Evolutionary conservation across 2,888 invertebrate genomes (phyloP).

Genomic region (Hyposoter dolosus): DNA sequence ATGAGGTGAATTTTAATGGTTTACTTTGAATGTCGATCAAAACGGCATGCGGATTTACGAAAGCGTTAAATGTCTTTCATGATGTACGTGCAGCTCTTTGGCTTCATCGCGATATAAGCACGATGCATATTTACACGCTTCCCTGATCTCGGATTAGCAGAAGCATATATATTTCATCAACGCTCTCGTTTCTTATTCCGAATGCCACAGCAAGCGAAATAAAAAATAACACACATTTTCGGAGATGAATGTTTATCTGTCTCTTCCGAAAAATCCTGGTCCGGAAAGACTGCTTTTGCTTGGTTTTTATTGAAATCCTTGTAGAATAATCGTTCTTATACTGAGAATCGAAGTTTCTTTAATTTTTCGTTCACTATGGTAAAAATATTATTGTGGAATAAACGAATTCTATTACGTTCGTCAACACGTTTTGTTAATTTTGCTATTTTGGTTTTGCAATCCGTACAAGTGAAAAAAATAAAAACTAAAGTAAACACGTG

Average conservation of each 20-base stretch:
- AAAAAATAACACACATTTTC: neutral
- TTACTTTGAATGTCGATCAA: slow-evolving; percentile 35
- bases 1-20: slow-evolving; percentile 7
- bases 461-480: too few species aligned
- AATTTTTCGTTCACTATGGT: too few species aligned
- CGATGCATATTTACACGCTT: slow-evolving; percentile 4
- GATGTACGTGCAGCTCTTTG: neutral
- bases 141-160: neutral
- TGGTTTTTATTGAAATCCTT: neutral
- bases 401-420: too few species aligned
- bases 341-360: neutral
- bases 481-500: too few species aligned
- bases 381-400: too few species aligned
- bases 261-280: neutral
- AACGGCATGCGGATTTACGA: slow-evolving; percentile 6
- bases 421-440: too few species aligned
- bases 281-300: neutral
- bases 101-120: slow-evolving; percentile 20
- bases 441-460: too few species aligned
- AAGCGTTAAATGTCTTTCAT: slow-evolving; percentile 25
- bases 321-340: neutral
- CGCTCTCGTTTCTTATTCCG: neutral
- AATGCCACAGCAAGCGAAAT: neutral
- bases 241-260: neutral
- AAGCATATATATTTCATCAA: neutral